phyloP scores from a whole-genome alignment of 1,140 invertebrate species.

The Megathymus violae region DNA sequence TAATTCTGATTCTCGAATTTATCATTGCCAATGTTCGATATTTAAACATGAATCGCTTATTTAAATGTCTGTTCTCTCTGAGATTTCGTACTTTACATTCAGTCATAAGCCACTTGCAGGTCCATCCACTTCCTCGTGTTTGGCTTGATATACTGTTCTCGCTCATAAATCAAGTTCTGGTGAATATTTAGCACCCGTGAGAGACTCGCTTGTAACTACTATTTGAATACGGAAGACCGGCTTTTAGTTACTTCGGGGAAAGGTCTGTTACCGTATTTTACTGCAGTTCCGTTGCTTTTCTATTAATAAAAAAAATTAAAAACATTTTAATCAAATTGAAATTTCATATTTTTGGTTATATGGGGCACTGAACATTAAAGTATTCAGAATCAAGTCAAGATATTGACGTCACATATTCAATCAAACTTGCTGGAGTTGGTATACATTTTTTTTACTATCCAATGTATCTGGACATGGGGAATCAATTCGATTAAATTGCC shows the following conservation, averaged over 20 bases:
- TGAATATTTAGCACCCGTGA: slow-evolving; percentile 51
- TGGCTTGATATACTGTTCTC: slow-evolving; percentile 30
- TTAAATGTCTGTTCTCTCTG: not conserved
- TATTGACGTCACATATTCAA: no score
- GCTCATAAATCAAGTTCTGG: slow-evolving; percentile 44
- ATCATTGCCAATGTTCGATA: not conserved
- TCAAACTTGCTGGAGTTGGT: no score
- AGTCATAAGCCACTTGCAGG: slow-evolving; percentile 41
- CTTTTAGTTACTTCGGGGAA: slow-evolving; percentile 18
- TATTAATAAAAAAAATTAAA: no score
- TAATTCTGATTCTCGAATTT: not conserved
- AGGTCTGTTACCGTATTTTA: not conserved
- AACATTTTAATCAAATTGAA: no score
- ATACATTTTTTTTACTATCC: not conserved
- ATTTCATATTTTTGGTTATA: no score
- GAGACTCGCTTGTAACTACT: slow-evolving; percentile 25
- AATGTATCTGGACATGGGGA: not conserved
- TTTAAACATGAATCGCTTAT: not conserved
- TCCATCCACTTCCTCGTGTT: slow-evolving; percentile 42
- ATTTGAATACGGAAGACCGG: slow-evolving; percentile 29
- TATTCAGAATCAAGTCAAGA: no score
- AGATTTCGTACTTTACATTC: slow-evolving; percentile 36
- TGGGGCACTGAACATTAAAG: no score
- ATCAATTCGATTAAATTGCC: slow-evolving; percentile 49
- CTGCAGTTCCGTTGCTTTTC: not conserved